Conservation (phyloP, 2,113 vertebrate genomes). For the Sphyrna mokarran region DNA sequence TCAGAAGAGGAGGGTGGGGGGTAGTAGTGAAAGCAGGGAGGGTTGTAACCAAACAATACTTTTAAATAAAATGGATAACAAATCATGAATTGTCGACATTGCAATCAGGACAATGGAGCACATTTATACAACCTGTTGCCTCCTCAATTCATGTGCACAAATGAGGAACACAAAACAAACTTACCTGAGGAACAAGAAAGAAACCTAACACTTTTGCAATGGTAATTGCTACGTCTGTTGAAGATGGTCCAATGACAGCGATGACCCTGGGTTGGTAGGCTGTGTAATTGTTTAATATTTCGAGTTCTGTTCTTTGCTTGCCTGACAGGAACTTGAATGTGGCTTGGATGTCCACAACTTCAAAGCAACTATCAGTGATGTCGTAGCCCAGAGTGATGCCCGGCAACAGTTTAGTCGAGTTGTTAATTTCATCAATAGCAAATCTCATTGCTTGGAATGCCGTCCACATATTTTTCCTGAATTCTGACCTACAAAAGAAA, state of each 20-base stretch:
- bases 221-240: neutral
- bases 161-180: neutral
- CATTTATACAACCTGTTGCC: neutral
- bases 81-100: neutral
- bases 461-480: neutral
- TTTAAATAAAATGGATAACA: neutral
- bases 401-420: neutral
- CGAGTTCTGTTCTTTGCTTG: neutral
- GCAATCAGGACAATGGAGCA: neutral
- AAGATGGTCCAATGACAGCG: constrained; percentile 21
- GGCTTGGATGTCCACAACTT: neutral
- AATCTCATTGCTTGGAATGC: constrained; percentile 19
- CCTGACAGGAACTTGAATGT: constrained; percentile 11
- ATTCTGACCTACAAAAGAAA: neutral
- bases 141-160: neutral
- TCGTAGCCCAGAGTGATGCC: neutral
- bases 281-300: constrained; percentile 8
- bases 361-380: neutral
- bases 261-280: constrained; percentile 21
- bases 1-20: neutral
- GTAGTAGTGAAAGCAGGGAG: neutral
- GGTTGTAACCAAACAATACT: neutral
- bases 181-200: constrained; percentile 23
- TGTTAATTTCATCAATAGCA: constrained; percentile 36
- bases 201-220: neutral